Evolutionary conservation across 2,797 vertebrate genomes (phyloP), one percentile per base, ranked within the genome.

Genomic region (Malacoraja senta): DNA sequence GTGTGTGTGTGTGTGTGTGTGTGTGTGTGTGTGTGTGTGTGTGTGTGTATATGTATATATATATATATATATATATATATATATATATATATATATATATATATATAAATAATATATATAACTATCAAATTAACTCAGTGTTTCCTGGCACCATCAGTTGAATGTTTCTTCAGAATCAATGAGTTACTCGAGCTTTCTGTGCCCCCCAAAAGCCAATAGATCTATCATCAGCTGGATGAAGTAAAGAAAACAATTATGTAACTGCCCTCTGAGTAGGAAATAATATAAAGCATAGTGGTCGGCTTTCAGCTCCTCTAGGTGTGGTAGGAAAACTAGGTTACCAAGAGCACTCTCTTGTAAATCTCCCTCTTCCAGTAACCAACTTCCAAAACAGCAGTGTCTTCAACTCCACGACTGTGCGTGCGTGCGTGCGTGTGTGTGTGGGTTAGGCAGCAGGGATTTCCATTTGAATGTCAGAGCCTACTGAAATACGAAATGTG

Each of bases 211-310:
- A 76, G 71, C 90, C 90, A 92, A 76, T n/a, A 92, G 90, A 71
- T 92, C 65, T 92, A 53, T 92, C 71, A 92, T 71, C 90, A 92
- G 90, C 90, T 92, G 90, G 71, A 92, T 58, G 24, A 76, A 92
- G 71, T 76, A 92, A 92, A 92, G 90, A 92, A 92, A 92, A 92
- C 90, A 92, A 92, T 92, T 92, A 92, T 92, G 90, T 92, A 92
- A 92, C 71, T 92, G 90, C 90, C 29, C 44, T 92, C 35, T 13
- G 68, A 53, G 71, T 29, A 92, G 90, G 71, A 92, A 92, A 92
- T 92, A 92, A 74, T 74, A 92, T 38, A 74, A 72, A 92, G 90
- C 90, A 92, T 92, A 92, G 90, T 88, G 61, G 84, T 32, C 84
- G 65, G 84, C 84, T 88, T 88, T 88, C 84, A 88, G 84, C 61